Evolutionary conservation across 2,888 invertebrate genomes (phyloP), one percentile per base, ranked within the genome.

Genomic region (Brachylomia viminalis): DNA sequence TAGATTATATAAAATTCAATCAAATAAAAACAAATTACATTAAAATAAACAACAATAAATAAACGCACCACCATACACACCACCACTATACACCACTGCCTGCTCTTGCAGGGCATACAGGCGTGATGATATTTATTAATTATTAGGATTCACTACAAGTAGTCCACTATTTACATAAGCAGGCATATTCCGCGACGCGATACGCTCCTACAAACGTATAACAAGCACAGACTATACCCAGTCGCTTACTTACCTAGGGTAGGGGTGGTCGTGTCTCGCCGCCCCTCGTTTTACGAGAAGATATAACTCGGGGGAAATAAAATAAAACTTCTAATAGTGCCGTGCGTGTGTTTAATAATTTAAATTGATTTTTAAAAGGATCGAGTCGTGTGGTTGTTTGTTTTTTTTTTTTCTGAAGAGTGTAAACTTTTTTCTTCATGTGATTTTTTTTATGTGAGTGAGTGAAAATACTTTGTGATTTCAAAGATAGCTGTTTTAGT

Each of bases 261-360:
- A 72, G 56, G 86, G 75, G 75, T 33, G 86, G 89, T 64, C 83
- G 87, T 61, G 80, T 72, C 66, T 45, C 45, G n/a, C 61, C 71
- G 59, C 61, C 68, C 74, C 33, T 0, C 66, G 56, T 62, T 67
- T 75, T 69, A 75, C 86, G 81, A 64, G 72, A 85, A 80, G 68
- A 79, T 71, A 49, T 13, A 52, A 78, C 73, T 83, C 79, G 73
- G 30, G 73, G 30, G 64, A 42, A 61, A 78, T 71, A 56, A 65
- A 75, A 79, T 69, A 62, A 70, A 79, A 82, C 76, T 77, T 38
- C 30, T 20, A 75, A 76, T 64, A 83, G 77, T 87, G 77, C 8
- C 65, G 85, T 84, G 86, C 17, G 52, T 58, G 72, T 52, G 23
- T 8, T 5, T 27, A 61, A 45, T 42, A 13, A 64, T 59, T 42